Evolutionary conservation across 1,140 invertebrate species (phyloP).

Genomic region (Bombus pascuorum): DNA sequence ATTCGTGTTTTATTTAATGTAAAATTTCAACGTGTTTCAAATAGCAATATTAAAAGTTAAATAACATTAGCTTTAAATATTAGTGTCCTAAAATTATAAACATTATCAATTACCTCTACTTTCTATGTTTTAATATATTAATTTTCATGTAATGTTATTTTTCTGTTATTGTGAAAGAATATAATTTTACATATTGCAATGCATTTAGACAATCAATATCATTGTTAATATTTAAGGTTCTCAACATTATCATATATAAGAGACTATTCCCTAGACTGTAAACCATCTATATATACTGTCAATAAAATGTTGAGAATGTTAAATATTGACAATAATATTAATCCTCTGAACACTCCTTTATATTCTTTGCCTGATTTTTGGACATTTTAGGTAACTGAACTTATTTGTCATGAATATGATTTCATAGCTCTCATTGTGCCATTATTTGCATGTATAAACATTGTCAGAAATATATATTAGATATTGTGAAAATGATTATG

Average conservation of each 20-base stretch:
- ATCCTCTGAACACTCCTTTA: no score
- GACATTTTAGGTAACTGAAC: background rate
- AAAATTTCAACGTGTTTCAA: background rate
- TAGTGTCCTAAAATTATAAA: background rate
- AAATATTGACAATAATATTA: background rate
- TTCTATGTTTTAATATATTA: background rate
- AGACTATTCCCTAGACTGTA: no score
- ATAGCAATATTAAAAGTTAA: background rate
- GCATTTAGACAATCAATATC: no score
- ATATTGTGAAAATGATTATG: background rate
- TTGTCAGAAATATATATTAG: background rate
- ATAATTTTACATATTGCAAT: background rate
- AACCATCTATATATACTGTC: background rate
- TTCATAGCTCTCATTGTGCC: no score
- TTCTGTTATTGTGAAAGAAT: background rate
- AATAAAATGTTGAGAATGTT: background rate
- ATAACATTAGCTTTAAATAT: background rate
- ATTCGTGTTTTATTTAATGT: background rate
- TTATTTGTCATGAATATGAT: no score
- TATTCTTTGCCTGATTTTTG: background rate
- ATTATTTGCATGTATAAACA: background rate
- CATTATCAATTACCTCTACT: background rate
- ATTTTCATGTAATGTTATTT: background rate
- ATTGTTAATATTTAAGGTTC: no score
- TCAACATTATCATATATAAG: no score